Base-by-base conservation (phyloP, 2,113 vertebrate genomes). In the Epinephelus cyanopodus region DNA sequence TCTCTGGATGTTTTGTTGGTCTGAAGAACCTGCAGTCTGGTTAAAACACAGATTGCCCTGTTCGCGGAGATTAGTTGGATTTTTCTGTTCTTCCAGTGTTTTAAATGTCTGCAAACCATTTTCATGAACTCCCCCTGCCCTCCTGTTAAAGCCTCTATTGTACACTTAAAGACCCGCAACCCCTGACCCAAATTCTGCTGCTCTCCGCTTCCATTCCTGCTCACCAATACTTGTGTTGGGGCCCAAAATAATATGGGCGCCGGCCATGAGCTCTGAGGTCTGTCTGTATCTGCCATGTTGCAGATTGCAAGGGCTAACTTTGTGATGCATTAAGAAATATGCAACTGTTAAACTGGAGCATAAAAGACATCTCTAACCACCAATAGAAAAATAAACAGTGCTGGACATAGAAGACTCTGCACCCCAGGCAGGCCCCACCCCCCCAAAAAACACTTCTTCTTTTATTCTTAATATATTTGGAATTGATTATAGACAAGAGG, bases 71-170 rank as follows among this genome's bases (percentile, higher is more conserved):
- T 88, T 72, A 69, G 56, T 37, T 47, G 14, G 29, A 77, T 77
- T 58, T 82, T 53, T 62, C 57, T 62, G 45, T 47, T 50, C 61
- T 88, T 86, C 58, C 61, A 87, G 66, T 77, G 62, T 88, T 92
- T 91, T 71, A 80, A 81, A 84, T 90, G 84, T 89, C 88, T 92
- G 90, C 77, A 87, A 92, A 85, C 87, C 85, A 87, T 90, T 91
- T 92, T 65, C 66, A 14, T 85, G 65, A 85, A 86, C 86, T 89
- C 84, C 79, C 65, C 81, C 83, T 83, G 86, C 66, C 72, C 86
- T 65, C 10, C 63, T 72, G 81, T 92, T 89, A 91, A 92, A 93
- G 85, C 82, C 79, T 50, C 75, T 82, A 87, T 93, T 92, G 88
- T 90, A 86, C 63, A 76, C 87, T 90, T 88, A 87, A 92, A 90